These are phyloP conservation scores for Centrocercus urophasianus DNA, from an alignment of 2,113 vertebrate genomes.

Conservation along the genomic window DNA sequence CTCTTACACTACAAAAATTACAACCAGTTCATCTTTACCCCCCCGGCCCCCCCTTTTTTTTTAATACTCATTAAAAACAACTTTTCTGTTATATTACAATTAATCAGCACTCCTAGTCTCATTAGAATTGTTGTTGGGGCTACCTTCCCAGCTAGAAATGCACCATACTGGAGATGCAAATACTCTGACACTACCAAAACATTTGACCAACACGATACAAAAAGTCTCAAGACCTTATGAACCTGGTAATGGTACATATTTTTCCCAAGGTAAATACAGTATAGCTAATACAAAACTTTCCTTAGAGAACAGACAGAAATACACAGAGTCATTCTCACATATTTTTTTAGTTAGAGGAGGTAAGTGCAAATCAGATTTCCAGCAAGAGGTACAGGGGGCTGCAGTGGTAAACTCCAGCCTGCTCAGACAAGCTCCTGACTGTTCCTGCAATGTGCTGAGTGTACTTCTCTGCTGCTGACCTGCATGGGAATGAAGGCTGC, in stretches of 20 bases:
- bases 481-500: background rate
- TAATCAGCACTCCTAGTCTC: background rate
- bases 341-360: background rate
- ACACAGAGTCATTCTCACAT: accelerated
- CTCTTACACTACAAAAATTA: background rate
- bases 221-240: background rate
- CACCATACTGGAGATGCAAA: background rate
- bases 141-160: background rate
- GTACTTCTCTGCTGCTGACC: background rate
- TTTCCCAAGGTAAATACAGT: background rate
- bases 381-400: background rate
- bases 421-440: background rate
- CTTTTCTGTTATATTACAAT: background rate
- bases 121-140: background rate
- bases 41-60: background rate
- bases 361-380: background rate
- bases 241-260: background rate
- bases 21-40: background rate
- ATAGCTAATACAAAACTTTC: background rate
- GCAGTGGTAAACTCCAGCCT: background rate
- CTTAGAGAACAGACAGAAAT: background rate
- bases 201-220: background rate
- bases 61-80: background rate
- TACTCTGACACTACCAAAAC: background rate
- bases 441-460: accelerated